Conservation (phyloP, 2,888 invertebrate species). For the Dioctria rufipes region DNA sequence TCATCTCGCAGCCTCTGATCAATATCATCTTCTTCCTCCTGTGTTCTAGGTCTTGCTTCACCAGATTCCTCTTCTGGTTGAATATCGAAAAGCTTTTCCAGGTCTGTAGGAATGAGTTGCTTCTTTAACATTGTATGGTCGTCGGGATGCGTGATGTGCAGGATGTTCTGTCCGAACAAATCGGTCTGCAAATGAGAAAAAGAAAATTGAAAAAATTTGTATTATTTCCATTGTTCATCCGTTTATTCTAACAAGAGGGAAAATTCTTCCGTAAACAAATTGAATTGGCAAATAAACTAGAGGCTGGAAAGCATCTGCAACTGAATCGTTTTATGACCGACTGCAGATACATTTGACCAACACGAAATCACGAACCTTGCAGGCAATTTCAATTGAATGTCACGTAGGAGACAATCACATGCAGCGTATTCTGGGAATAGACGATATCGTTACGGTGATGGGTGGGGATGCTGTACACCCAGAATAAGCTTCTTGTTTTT, state of each 20-base stretch:
- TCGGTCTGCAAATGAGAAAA: constrained; percentile 78
- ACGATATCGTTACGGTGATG: too few species aligned
- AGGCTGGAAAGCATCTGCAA: constrained; percentile 10
- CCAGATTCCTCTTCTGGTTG: constrained; percentile 73
- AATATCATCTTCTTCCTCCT: constrained; percentile 68
- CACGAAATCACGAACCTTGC: constrained; percentile 58
- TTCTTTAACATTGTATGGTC: constrained; percentile 82
- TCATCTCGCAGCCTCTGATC: constrained; percentile 70
- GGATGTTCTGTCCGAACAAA: constrained; percentile 85
- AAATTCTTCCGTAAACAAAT: background rate
- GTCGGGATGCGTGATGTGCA: constrained; percentile 85
- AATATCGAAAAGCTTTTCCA: constrained; percentile 69
- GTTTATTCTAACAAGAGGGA: background rate
- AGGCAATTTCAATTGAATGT: constrained; percentile 52
- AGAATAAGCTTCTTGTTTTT: too few species aligned
- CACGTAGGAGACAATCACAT: constrained; percentile 55
- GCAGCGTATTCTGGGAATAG: background rate
- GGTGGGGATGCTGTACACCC: too few species aligned
- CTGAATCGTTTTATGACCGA: constrained; percentile 18
- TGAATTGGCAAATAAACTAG: constrained; percentile 1
- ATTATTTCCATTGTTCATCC: too few species aligned
- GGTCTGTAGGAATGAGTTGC: constrained; percentile 75
- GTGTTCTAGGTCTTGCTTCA: constrained; percentile 73
- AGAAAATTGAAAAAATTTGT: constrained; percentile 28
- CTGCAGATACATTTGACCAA: constrained; percentile 26